Evolutionary conservation across 2,888 invertebrate genomes (phyloP).

Genomic region (Lasioglossum oenotherae): DNA sequence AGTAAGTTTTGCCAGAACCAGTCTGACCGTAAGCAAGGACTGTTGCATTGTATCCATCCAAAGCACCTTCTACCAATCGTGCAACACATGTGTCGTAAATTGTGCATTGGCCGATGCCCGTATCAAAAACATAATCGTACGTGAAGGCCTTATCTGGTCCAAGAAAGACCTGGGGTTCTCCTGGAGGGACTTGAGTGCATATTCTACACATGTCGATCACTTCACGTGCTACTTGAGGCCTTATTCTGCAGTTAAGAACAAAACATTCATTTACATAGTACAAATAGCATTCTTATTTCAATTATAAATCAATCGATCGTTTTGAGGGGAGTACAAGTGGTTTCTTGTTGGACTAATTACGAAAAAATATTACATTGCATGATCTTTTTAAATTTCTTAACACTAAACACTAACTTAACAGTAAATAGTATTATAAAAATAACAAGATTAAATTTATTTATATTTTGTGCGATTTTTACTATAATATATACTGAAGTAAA

Average conservation of each 20-base stretch:
- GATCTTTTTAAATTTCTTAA: background rate
- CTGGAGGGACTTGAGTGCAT: slow-evolving; percentile 95
- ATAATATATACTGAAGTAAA: too few relatives aligned
- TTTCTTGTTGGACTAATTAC: background rate
- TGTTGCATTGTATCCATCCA: slow-evolving; percentile 99
- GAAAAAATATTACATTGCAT: background rate
- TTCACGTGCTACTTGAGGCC: slow-evolving; percentile 97
- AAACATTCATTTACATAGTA: slow-evolving; percentile 3
- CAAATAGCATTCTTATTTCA: background rate
- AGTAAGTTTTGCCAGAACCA: slow-evolving; percentile 99
- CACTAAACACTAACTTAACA: too few relatives aligned
- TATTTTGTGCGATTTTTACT: too few relatives aligned
- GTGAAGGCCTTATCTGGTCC: slow-evolving; percentile 98
- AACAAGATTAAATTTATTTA: too few relatives aligned
- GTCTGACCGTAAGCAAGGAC: slow-evolving; percentile 95
- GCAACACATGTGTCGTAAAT: slow-evolving; percentile 95
- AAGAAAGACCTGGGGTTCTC: slow-evolving; percentile 95
- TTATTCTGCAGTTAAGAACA: slow-evolving; percentile 89
- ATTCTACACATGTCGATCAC: slow-evolving; percentile 97
- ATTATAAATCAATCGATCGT: background rate
- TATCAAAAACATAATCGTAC: slow-evolving; percentile 98
- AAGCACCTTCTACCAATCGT: slow-evolving; percentile 94
- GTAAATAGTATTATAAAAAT: too few relatives aligned
- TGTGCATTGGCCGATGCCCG: slow-evolving; percentile 88
- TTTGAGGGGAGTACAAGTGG: background rate